Evolutionary conservation across 2,797 vertebrate species (phyloP).

Genomic region (Heteromormyrus szaboi): DNA sequence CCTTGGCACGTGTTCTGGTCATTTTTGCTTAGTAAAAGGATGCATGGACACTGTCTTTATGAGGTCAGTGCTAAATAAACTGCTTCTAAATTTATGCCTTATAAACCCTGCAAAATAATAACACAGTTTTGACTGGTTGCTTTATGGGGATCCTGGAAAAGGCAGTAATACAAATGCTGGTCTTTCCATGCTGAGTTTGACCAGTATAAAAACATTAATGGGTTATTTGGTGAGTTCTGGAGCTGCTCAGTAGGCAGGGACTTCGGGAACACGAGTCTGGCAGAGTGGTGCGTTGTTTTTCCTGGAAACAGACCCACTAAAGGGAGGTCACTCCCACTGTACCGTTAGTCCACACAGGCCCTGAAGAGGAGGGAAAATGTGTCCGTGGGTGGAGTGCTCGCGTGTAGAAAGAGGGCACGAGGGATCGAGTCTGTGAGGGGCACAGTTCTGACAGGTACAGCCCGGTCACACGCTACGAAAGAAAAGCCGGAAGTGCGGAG

Average conservation of each 20-base stretch:
- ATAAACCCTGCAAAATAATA: not conserved
- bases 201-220: not conserved
- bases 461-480: slow-evolving; percentile 20
- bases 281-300: slow-evolving; percentile 34
- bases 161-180: not conserved
- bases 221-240: not conserved
- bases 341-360: slow-evolving; percentile 24
- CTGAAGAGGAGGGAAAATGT: not conserved
- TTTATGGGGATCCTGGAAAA: not conserved
- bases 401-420: not conserved
- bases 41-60: not conserved
- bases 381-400: not conserved
- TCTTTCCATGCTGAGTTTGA: not conserved
- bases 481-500: slow-evolving; percentile 26
- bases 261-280: slow-evolving; percentile 7
- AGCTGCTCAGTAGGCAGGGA: slow-evolving; percentile 27
- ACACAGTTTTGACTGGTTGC: not conserved
- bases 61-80: not conserved
- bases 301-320: slow-evolving; percentile 19
- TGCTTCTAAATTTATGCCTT: not conserved
- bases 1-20: not conserved
- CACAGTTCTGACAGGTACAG: slow-evolving; percentile 22
- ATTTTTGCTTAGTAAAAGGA: not conserved
- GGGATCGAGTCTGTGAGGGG: not conserved
- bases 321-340: slow-evolving; percentile 1